Evolutionary conservation across 2,888 invertebrate genomes (phyloP).

Genomic region (Alviniconcha strummeri): DNA sequence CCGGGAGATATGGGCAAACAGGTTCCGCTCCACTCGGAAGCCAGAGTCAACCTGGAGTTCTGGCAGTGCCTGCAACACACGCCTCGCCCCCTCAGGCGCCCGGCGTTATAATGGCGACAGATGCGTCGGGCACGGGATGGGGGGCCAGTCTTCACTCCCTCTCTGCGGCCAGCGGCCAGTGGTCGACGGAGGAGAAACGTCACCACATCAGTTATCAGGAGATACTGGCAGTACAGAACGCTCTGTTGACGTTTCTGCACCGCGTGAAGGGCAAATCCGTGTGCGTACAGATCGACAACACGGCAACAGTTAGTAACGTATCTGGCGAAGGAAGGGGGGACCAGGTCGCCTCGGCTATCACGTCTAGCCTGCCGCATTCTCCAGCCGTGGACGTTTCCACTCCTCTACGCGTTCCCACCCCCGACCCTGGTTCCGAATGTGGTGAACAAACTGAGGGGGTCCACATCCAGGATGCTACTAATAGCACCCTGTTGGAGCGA

Average conservation of each 20-base stretch:
- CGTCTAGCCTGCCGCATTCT: neutral
- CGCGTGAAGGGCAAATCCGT: neutral
- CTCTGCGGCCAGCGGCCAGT: neutral
- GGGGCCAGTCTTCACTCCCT: neutral
- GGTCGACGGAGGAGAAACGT: neutral
- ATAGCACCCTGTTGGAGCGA: conserved; percentile 6
- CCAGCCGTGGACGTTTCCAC: neutral
- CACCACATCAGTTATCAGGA: neutral
- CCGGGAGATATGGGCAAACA: no score
- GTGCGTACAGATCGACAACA: conserved; percentile 1
- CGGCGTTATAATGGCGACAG: neutral
- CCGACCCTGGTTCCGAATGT: neutral
- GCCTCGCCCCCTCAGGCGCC: neutral
- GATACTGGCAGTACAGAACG: neutral
- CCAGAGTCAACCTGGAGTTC: neutral
- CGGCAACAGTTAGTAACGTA: neutral
- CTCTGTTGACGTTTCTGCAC: neutral
- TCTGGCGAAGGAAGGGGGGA: neutral
- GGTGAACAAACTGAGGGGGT: neutral
- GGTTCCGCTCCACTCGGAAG: neutral
- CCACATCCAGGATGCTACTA: neutral
- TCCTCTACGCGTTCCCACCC: neutral
- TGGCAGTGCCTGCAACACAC: neutral
- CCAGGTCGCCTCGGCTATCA: neutral
- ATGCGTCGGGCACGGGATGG: neutral